These are phyloP conservation scores for Scelioninae gen. 2 DNA, from an alignment of 2,888 invertebrate species.

Conservation along the genomic window DNA sequence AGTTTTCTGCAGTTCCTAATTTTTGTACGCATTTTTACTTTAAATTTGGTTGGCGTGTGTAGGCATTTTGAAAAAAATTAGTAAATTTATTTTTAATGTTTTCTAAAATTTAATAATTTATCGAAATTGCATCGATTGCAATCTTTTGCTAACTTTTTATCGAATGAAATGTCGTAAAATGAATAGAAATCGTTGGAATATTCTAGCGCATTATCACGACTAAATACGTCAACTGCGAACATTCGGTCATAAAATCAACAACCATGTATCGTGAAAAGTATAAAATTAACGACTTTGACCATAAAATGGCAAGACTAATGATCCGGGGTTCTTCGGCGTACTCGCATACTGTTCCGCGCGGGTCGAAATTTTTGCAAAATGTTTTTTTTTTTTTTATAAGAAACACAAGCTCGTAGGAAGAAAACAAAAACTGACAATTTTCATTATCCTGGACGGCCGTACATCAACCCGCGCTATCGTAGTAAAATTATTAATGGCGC, in stretches of 20 bases:
- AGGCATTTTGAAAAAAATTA: no score
- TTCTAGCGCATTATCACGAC: neutral
- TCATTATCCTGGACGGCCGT: conserved; percentile 18
- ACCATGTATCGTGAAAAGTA: neutral
- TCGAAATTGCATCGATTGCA: no score
- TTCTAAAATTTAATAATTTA: no score
- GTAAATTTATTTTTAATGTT: no score
- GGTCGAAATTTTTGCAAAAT: conserved; percentile 4
- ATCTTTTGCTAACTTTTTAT: no score
- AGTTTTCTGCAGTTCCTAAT: no score
- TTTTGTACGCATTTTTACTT: no score
- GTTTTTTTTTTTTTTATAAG: conserved; percentile 19
- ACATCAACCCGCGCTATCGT: conserved; percentile 34
- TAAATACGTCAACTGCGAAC: neutral
- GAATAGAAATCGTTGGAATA: neutral
- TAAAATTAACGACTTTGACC: conserved; percentile 23
- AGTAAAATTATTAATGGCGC: conserved; percentile 49
- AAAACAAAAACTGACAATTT: conserved; percentile 27
- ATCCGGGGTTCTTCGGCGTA: neutral
- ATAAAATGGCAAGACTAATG: conserved; percentile 28
- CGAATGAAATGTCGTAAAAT: neutral
- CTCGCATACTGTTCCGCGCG: neutral
- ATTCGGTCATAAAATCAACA: conserved; percentile 16
- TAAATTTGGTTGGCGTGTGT: no score
- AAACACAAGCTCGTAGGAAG: neutral